Base-by-base conservation (phyloP, 64 coral and sea anemone genomes). In the Porites lutea region DNA sequence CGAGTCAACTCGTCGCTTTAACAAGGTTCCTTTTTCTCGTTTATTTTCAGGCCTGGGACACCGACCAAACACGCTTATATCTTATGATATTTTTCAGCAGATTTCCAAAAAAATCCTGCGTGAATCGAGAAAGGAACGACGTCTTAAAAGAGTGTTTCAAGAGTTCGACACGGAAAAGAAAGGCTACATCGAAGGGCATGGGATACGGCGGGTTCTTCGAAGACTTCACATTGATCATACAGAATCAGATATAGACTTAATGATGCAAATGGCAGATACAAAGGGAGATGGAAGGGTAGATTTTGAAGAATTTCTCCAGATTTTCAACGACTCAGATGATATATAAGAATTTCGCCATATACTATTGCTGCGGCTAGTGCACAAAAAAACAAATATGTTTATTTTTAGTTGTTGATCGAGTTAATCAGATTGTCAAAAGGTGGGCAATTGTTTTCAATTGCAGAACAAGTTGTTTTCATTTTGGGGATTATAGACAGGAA, bases 111-210 rank as follows among this genome's bases (percentile, higher is more conserved):
- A 71, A 52, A 59, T 94, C 43, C 50, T 75, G 8, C 93, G 71
- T 16, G 92, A 82, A 22, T 53, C 82, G 10, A 89, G 79, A 0
- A 60, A 87, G 18, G 92, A 97, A 20, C 71, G 18, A 9, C 73
- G 87, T 19, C 68, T 97, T 6, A 86, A 75, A 62, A 78, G 84
- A 15, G 95, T 90, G 3, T 97, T 97, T 73, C 88, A 93, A 60
- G 88, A 97, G 43, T 97, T 97, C 43, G 95, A 97, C 48, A 51
- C 63, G 12, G 88, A 94, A 9, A 93, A 90, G 53, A 94, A 94
- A 68, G 95, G 95, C 6, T 93, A 72, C 14, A 97, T 97, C 15
- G 92, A 94, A 52, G 88, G 70, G 3, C 58, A 79, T 48, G 92
- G 88, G 7, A 94, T 97, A 8, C 79, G 89, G 64, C 92, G 95